phyloP scores from a whole-genome alignment of 2,797 vertebrate species.

The Darevskia nairensis region DNA sequence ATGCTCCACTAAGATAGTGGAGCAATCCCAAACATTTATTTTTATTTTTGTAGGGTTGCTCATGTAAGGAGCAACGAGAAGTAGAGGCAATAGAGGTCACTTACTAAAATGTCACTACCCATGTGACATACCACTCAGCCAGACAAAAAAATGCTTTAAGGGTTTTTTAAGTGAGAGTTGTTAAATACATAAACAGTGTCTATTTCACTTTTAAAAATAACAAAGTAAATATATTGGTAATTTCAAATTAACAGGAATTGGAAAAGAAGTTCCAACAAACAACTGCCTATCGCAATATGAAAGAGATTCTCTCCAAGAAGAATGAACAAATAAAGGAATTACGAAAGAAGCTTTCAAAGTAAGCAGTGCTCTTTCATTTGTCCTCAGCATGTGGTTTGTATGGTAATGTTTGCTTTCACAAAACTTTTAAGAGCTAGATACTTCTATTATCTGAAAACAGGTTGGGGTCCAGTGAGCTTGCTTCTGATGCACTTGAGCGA shows the following conservation, averaged over 20 bases:
- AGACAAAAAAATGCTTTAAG: too few species aligned
- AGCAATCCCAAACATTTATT: too few species aligned
- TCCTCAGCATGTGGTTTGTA: neutral
- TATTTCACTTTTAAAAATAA: slow-evolving; percentile 1
- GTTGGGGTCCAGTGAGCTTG: neutral
- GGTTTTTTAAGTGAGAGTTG: neutral
- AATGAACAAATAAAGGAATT: slow-evolving; percentile 97
- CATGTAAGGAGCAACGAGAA: too few species aligned
- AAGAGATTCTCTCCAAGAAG: slow-evolving; percentile 96
- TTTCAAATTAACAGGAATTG: slow-evolving; percentile 82
- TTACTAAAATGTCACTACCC: too few species aligned
- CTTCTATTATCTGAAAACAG: neutral
- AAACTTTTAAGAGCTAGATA: neutral
- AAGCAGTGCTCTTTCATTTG: slow-evolving; percentile 42
- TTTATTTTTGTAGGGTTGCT: too few species aligned
- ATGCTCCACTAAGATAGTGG: too few species aligned
- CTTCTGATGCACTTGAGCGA: neutral
- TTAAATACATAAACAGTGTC: neutral
- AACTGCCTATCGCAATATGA: slow-evolving; percentile 95
- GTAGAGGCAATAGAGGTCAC: too few species aligned
- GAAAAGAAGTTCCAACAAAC: slow-evolving; percentile 99
- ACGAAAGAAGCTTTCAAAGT: slow-evolving; percentile 90
- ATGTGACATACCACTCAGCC: too few species aligned
- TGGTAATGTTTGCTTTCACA: neutral
- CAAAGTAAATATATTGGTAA: neutral